phyloP scores from a whole-genome alignment of 2,113 vertebrate genomes.

The Neomonachus schauinslandi region DNA sequence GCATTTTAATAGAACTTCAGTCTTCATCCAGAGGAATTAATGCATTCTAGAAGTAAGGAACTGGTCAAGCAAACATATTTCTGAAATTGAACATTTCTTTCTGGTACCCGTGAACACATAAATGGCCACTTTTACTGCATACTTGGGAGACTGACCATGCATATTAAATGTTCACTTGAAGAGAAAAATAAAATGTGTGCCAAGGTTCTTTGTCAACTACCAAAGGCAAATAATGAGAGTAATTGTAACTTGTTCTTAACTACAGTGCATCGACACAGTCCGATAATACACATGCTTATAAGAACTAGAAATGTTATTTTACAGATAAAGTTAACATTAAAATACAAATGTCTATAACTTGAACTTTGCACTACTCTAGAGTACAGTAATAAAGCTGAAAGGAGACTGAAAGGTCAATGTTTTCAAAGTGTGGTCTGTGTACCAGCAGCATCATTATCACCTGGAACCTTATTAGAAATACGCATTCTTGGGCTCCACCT shows the following conservation, averaged over 20 bases:
- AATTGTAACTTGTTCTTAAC: conserved; percentile 26
- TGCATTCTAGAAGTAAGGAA: conserved; percentile 34
- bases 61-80: conserved; percentile 34
- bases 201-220: not conserved
- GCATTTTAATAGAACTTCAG: conserved; percentile 57
- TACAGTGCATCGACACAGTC: not conserved
- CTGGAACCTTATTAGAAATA: not conserved
- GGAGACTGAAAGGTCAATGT: not conserved
- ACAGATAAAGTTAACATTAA: conserved; percentile 4
- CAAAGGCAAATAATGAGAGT: not conserved
- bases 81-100: conserved; percentile 22
- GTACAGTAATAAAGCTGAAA: not conserved
- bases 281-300: not conserved
- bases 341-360: not conserved
- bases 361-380: not conserved
- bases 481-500: not conserved
- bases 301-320: conserved; percentile 14
- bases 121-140: not conserved
- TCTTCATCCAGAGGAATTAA: conserved; percentile 47
- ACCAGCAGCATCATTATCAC: not conserved
- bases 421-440: not conserved
- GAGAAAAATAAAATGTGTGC: conserved; percentile 6
- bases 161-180: conserved; percentile 16
- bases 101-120: not conserved
- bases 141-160: not conserved